Conservation (phyloP, 2,888 invertebrate genomes). For the Drosophila parthenogenetica region DNA sequence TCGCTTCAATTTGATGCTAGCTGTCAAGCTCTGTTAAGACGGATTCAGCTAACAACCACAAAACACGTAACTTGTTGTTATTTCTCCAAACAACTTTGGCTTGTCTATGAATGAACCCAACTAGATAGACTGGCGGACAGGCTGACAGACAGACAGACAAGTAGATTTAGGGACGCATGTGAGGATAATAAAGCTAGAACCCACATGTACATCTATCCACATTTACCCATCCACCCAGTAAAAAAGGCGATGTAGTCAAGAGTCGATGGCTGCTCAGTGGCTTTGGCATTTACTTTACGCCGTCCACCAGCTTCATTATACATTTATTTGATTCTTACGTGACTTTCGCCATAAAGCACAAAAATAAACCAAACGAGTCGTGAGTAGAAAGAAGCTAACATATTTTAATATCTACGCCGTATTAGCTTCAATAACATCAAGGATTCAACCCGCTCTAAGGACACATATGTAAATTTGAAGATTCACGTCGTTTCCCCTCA, state of each 20-base stretch:
- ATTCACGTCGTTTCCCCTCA: slow-evolving; percentile 6
- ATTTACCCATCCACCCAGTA: not conserved
- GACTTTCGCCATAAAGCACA: slow-evolving; percentile 66
- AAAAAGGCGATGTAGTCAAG: slow-evolving; percentile 22
- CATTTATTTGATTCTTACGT: slow-evolving; percentile 71
- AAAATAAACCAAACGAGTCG: slow-evolving; percentile 54
- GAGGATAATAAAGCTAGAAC: slow-evolving; percentile 25
- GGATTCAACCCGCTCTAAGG: slow-evolving; percentile 9
- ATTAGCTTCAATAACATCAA: slow-evolving; percentile 14
- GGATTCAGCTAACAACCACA: not conserved
- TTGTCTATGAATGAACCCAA: slow-evolving; percentile 4
- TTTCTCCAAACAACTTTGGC: slow-evolving; percentile 12
- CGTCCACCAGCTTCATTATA: slow-evolving; percentile 55
- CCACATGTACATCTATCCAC: slow-evolving; percentile 24
- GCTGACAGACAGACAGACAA: not conserved
- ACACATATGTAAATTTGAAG: slow-evolving; percentile 19
- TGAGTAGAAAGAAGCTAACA: slow-evolving; percentile 28
- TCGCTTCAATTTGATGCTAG: not conserved
- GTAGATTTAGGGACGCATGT: slow-evolving; percentile 3
- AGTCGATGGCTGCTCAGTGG: slow-evolving; percentile 37
- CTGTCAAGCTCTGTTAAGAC: slow-evolving; percentile 9
- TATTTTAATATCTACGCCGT: slow-evolving; percentile 39
- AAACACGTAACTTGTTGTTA: slow-evolving; percentile 14
- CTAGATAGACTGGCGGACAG: not conserved
- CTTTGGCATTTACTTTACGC: slow-evolving; percentile 24